Evolutionary conservation across 1,140 invertebrate species (phyloP), one percentile per base, ranked within the genome.

Genomic region (Dolichoris vasculosae): DNA sequence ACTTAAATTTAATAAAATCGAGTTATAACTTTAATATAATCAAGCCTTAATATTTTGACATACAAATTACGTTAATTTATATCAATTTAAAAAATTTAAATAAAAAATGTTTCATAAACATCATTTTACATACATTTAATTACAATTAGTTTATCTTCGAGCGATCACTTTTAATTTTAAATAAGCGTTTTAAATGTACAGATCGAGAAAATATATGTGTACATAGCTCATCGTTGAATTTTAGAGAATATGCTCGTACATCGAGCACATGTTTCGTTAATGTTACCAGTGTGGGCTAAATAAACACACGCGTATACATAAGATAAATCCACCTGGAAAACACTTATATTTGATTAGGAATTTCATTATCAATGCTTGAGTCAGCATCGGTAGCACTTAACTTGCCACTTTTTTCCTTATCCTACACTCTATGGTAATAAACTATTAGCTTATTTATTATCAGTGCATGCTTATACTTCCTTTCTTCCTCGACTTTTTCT

Each of bases 291-390:
- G 38, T 20, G 38, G 0, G 6, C 11, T 15, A 30, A 69, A 71
- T 75, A 82, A 76, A 46, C 82, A 43, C 55, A 43, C 51, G 43
- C 71, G 51, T 40, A 35, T 30, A 20, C 51, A 46, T 6, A 63
- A 83, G 82, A 83, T 83, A 83, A 83, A 83, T 83, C 38, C 82
- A 83, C 71, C 73, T 75, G 73, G 82, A 38, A 78, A 78, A 84
- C 82, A 84, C 82, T 78, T 69, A 63, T 78, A 43, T 84, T 84
- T 78, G 75, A 78, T 84, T 84, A 78, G 82, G 35, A 84, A 59
- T 26, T 48, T 32, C 43, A 78, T 83, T 83, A 73, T 75, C 81
- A 51, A 71, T 46, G 64, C 77, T 80, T 40, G 17, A 63, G 63
- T n/a, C 20, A 20, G 55, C 55, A 63, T 63, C 64, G 32, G 79